phyloP scores from a whole-genome alignment of 2,888 invertebrate genomes.

The Leptinotarsa tumamoca region DNA sequence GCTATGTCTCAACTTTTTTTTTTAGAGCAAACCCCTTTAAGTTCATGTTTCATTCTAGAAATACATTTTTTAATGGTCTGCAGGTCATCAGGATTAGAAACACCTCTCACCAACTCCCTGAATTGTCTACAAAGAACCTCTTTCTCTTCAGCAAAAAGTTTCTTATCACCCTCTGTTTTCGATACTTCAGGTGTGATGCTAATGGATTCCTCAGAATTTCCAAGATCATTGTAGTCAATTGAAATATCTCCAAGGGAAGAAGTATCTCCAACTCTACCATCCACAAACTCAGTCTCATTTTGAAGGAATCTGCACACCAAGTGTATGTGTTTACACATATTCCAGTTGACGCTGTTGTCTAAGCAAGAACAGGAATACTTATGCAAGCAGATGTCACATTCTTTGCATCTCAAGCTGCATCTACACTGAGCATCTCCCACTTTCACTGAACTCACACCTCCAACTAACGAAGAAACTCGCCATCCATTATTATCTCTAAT shows the following conservation, averaged over 20 bases:
- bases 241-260: background rate
- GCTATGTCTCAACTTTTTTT: background rate
- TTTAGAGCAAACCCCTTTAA: background rate
- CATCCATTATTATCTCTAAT: background rate
- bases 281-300: background rate
- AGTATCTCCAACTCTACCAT: background rate
- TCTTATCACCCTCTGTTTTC: background rate
- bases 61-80: background rate
- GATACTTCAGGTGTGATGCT: background rate
- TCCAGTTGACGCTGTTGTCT: constrained; percentile 27
- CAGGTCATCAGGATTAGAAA: constrained; percentile 4
- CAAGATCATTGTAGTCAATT: background rate
- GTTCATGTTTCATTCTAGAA: background rate
- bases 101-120: background rate
- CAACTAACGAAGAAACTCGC: background rate
- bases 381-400: constrained; percentile 21
- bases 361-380: constrained; percentile 26
- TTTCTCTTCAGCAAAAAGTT: background rate
- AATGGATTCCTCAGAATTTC: background rate
- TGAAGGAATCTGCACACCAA: constrained; percentile 19
- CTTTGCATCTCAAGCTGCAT: constrained; percentile 21
- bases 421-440: background rate
- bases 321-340: constrained; percentile 32
- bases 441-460: background rate
- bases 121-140: background rate